These are phyloP conservation scores for Mesocentrotus franciscanus DNA, from an alignment of 53 echinoderm and acorn worm species.

Conservation along the genomic window DNA sequence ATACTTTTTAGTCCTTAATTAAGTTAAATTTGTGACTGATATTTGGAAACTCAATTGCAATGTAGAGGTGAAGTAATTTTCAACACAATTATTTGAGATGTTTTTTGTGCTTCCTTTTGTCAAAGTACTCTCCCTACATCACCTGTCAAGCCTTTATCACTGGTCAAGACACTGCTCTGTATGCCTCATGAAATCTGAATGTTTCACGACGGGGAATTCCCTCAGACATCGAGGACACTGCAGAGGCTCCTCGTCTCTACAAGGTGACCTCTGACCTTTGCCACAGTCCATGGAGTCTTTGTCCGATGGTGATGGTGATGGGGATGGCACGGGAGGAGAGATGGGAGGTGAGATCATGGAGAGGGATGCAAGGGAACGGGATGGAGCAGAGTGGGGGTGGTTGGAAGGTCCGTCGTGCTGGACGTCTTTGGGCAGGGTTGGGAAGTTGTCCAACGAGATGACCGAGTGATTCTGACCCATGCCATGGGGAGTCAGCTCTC, in stretches of 20 bases:
- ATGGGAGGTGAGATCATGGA: slow-evolving; percentile 37
- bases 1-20: too few species aligned
- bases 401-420: neutral
- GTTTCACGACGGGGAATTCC: slow-evolving; percentile 69
- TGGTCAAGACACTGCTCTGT: slow-evolving; percentile 61
- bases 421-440: slow-evolving; percentile 43
- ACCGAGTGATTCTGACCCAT: neutral
- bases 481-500: slow-evolving; percentile 61
- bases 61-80: neutral
- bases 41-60: too few species aligned
- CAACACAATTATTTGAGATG: neutral
- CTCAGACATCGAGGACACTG: slow-evolving; percentile 80
- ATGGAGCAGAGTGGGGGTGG: neutral
- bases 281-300: slow-evolving; percentile 1
- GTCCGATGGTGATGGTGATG: neutral
- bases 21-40: too few species aligned
- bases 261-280: neutral
- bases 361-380: neutral
- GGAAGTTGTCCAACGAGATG: slow-evolving; percentile 43
- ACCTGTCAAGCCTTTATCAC: slow-evolving; percentile 19
- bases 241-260: slow-evolving; percentile 61
- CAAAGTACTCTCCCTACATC: slow-evolving; percentile 25
- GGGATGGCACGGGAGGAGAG: slow-evolving; percentile 40
- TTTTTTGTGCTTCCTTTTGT: neutral
- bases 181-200: slow-evolving; percentile 74